Base-by-base conservation (phyloP, 2,113 vertebrate genomes). In the Sinocyclocheilus anshuiensis region DNA sequence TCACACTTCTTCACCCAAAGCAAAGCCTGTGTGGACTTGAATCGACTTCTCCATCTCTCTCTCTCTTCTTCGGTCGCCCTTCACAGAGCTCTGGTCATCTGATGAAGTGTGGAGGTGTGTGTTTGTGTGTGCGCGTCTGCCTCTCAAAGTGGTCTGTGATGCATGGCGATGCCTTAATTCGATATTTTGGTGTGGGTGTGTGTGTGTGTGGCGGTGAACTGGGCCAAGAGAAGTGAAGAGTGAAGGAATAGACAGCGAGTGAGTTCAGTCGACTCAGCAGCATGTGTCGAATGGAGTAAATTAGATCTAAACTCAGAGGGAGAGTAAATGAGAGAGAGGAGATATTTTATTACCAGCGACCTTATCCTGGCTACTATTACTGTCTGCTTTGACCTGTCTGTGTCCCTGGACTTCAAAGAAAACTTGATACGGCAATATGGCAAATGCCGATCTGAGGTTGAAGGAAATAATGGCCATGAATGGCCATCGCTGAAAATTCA, bases 291-390 rank as follows among this genome's bases (percentile, higher is more conserved):
- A 83, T 69, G 82, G 53, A 22, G 39, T 75, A 72, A 88, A 86
- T n/a, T 29, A 88, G 83, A 84, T 78, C 67, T 81, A 57, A 82
- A 85, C 63, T 72, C 65, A 72, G 83, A 78, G 39, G 45, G 55
- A 71, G 53, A 87, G 74, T 48, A 84, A 86, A 84, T 88, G 76
- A 82, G 50, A 9, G 86, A 53, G 75, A 88, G 88, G 91, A 89
- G 45, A 90, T 89, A 88, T 90, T 92, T 93, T 89, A 92, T 92
- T 91, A 93, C 87, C 88, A 83, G 84, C 86, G 84, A 81, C 88
- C 88, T 92, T 88, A 91, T 88, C 45, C 36, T 78, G 83, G 84
- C 81, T 67, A 15, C 85, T 84, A 78, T 91, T 91, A 89, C 84
- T 89, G 79, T 90, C 63, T 53, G 86, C 84, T 88, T 9, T 84